Percentiles rank a stretch among this genome's conserved stretches.
These are phyloP conservation scores for Sciurus carolinensis DNA, from an alignment of 2,797 vertebrate species.

Conservation along the genomic window DNA sequence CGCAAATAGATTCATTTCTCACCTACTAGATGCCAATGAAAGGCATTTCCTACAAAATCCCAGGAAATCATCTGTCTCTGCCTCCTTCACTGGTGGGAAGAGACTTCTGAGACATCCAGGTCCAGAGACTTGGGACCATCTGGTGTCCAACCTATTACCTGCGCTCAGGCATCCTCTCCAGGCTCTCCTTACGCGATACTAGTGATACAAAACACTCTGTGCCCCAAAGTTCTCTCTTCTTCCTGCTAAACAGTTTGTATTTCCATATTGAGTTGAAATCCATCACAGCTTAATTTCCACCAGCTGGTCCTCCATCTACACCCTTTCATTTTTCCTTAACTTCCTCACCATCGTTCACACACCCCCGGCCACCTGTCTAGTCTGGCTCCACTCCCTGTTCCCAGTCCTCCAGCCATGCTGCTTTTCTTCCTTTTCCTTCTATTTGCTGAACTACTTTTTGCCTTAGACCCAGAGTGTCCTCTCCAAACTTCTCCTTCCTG, in stretches of 20 bases:
- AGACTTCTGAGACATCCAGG: slow-evolving; percentile 2
- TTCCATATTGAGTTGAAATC: slow-evolving; percentile 49
- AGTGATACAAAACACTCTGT: neutral
- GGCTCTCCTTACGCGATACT: neutral
- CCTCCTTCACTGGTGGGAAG: neutral
- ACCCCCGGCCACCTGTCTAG: slow-evolving; percentile 1
- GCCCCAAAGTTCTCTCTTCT: neutral
- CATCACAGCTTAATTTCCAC: slow-evolving; percentile 36
- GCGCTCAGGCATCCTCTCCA: neutral
- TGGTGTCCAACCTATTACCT: neutral
- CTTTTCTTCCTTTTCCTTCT: neutral
- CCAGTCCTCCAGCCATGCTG: slow-evolving; percentile 2
- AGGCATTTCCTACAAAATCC: neutral
- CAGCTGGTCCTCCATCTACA: slow-evolving; percentile 64
- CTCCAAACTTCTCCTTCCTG: neutral
- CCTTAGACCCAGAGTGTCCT: neutral
- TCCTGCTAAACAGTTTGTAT: neutral
- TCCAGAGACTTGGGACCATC: neutral
- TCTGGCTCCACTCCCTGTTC: neutral
- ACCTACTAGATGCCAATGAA: neutral
- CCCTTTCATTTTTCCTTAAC: slow-evolving; percentile 2
- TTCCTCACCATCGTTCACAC: slow-evolving; percentile 25
- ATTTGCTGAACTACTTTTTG: neutral
- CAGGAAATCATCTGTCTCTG: neutral
- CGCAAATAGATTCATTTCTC: neutral